Evolutionary conservation across 2,888 invertebrate species (phyloP).

Genomic region (Eupeodes luniger): DNA sequence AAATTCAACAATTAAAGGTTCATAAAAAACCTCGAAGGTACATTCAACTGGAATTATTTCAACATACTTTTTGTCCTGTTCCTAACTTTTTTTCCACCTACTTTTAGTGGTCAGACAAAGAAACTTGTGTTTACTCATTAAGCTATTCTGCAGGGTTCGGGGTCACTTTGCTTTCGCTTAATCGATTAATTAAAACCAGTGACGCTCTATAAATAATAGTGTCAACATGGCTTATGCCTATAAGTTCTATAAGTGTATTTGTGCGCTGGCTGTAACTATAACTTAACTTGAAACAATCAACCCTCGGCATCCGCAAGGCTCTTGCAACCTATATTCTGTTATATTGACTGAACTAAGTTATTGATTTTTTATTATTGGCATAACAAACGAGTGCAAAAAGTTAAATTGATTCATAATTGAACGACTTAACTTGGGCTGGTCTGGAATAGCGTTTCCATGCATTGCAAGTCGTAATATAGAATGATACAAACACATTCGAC

Average conservation of each 20-base stretch:
- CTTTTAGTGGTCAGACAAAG: not conserved
- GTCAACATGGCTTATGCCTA: constrained; percentile 25
- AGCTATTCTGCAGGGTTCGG: not conserved
- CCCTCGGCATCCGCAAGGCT: not conserved
- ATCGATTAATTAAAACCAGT: constrained; percentile 62
- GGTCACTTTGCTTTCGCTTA: constrained; percentile 50
- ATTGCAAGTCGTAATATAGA: constrained; percentile 3
- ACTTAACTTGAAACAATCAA: not conserved
- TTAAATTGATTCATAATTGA: constrained; percentile 55
- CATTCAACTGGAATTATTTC: constrained; percentile 1
- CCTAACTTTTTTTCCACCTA: not conserved
- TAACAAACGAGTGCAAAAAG: constrained; percentile 52
- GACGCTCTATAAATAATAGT: constrained; percentile 59
- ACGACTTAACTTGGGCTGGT: not conserved
- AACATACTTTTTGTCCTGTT: not conserved
- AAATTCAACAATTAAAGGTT: not conserved
- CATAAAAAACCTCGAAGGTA: not conserved
- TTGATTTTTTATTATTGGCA: constrained; percentile 59
- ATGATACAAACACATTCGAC: constrained; percentile 20
- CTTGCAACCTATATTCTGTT: not conserved
- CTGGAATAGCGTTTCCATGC: constrained; percentile 9
- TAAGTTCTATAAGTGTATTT: constrained; percentile 17
- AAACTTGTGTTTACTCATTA: not conserved
- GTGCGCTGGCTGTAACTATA: not conserved
- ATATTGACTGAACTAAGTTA: constrained; percentile 43